phyloP scores from a whole-genome alignment of 2,888 invertebrate species.

The Acrocyrtus sp. region DNA sequence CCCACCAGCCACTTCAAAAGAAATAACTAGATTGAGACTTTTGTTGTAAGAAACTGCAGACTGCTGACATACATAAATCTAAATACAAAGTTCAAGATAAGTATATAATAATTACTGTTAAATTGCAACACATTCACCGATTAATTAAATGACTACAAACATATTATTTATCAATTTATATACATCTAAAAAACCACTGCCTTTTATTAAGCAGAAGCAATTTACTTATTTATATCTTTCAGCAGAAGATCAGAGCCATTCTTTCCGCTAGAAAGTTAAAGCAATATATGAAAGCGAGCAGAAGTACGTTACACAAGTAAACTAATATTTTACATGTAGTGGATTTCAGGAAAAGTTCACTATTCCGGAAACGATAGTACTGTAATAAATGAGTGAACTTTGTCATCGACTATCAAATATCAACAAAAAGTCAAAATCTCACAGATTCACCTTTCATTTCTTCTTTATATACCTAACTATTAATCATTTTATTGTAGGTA shows the following conservation, averaged over 20 bases:
- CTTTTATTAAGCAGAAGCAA: not conserved
- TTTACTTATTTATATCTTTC: not conserved
- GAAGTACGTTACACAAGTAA: too few species aligned
- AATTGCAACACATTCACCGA: not conserved
- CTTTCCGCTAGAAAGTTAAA: too few species aligned
- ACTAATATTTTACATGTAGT: too few species aligned
- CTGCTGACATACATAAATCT: not conserved
- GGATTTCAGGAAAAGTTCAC: too few species aligned
- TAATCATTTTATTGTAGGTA: too few species aligned
- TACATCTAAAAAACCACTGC: not conserved
- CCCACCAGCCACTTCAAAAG: not conserved
- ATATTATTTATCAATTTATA: not conserved
- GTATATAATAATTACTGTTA: not conserved
- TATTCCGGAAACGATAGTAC: too few species aligned
- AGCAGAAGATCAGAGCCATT: too few species aligned
- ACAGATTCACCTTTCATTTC: not conserved
- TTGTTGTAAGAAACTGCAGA: slow-evolving; percentile 4
- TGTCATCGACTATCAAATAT: too few species aligned
- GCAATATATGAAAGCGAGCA: too few species aligned
- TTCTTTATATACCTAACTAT: not conserved
- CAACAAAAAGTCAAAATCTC: not conserved
- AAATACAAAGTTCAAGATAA: not conserved
- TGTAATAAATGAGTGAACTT: too few species aligned
- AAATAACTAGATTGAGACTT: slow-evolving; percentile 2
- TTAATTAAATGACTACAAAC: not conserved